Evolutionary conservation across 2,888 invertebrate species (phyloP).

Genomic region (Encarsia formosa): DNA sequence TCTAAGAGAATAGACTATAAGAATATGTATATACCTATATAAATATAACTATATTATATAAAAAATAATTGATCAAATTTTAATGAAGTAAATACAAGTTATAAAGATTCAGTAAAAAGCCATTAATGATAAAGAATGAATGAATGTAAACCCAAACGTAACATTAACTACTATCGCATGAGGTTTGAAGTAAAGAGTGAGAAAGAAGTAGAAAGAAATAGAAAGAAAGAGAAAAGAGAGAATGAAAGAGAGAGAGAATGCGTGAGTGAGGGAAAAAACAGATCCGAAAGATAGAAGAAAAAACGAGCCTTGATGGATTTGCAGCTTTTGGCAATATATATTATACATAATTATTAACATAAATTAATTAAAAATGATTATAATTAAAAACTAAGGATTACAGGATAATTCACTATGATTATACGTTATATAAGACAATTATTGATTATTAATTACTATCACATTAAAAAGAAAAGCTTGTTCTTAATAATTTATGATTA

Average conservation of each 20-base stretch:
- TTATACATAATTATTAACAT: constrained; percentile 27
- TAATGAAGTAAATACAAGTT: constrained; percentile 13
- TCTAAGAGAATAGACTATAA: constrained; percentile 25
- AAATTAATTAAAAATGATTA: constrained; percentile 28
- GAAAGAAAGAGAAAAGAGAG: constrained; percentile 11
- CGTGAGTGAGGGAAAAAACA: neutral
- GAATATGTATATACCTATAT: constrained; percentile 30
- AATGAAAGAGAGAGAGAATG: constrained; percentile 3
- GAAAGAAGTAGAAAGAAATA: constrained; percentile 9
- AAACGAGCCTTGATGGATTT: constrained; percentile 28
- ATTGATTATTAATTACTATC: constrained; percentile 29
- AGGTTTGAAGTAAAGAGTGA: constrained; percentile 2
- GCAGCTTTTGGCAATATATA: constrained; percentile 29
- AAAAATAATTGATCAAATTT: constrained; percentile 21
- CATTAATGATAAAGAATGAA: constrained; percentile 17
- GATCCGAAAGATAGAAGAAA: constrained; percentile 9
- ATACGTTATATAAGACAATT: constrained; percentile 27
- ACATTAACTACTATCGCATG: constrained; percentile 21
- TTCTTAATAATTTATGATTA: constrained; percentile 26
- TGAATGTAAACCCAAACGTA: constrained; percentile 21
- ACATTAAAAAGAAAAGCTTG: constrained; percentile 29
- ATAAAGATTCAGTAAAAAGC: constrained; percentile 2
- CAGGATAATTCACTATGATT: constrained; percentile 28
- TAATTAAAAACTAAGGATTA: constrained; percentile 28
- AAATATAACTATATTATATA: constrained; percentile 28